A percentile compares a stretch with the other conserved stretches of the same genome.
Conservation (phyloP, 2,888 invertebrate species). For the Chorisops tibialis region DNA sequence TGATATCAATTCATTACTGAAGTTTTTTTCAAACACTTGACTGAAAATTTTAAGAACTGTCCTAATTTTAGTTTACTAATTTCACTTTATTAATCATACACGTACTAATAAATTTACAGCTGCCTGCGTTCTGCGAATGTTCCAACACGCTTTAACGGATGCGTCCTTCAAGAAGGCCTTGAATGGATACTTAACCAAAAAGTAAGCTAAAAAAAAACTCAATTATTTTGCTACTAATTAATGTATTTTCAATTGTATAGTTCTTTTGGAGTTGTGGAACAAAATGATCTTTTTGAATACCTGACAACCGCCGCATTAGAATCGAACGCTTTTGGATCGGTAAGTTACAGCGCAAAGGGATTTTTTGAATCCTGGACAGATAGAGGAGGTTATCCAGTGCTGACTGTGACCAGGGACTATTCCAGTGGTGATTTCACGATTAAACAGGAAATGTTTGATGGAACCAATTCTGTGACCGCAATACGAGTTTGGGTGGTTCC, state of each 20-base stretch:
- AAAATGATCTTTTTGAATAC: conserved; percentile 35
- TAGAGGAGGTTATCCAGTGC: conserved; percentile 60
- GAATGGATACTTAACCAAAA: neutral
- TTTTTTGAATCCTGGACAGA: conserved; percentile 62
- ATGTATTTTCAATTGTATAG: conserved; percentile 21
- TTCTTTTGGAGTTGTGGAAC: conserved; percentile 34
- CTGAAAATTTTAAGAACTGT: too few species aligned
- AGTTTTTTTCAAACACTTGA: too few species aligned
- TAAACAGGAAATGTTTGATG: conserved; percentile 50
- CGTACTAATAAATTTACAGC: conserved; percentile 48
- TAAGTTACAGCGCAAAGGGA: conserved; percentile 53
- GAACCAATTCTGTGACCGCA: neutral
- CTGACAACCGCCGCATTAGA: conserved; percentile 39
- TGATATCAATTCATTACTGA: too few species aligned
- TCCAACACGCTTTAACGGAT: conserved; percentile 53
- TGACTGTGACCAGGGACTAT: conserved; percentile 57
- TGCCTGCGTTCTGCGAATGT: conserved; percentile 62
- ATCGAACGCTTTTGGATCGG: conserved; percentile 27
- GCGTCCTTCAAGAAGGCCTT: neutral
- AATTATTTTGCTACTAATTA: neutral
- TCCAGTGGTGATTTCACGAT: conserved; percentile 52
- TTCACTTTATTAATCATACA: too few species aligned
- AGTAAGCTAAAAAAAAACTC: conserved; percentile 4
- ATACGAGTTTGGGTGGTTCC: conserved; percentile 43
- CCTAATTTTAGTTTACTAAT: too few species aligned